A percentile compares a stretch with the other conserved stretches of the same genome.
Evolutionary conservation across 1,140 invertebrate species (phyloP).

Genomic region (Drosophila chauvacae): DNA sequence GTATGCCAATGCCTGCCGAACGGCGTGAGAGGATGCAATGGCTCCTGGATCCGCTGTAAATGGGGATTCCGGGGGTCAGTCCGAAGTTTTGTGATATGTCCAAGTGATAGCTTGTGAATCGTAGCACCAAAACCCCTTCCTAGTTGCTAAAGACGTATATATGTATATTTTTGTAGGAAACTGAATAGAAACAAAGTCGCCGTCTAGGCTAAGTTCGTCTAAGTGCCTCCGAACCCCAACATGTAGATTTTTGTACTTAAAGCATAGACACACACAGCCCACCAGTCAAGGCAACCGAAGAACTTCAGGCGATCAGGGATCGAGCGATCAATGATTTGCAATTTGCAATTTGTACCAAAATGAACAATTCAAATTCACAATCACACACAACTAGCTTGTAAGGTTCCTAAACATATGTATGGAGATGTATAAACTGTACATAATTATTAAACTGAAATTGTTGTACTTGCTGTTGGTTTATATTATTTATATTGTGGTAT

Average conservation of each 20-base stretch:
- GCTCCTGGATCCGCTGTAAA: not conserved
- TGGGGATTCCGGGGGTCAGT: not conserved
- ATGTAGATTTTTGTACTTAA: constrained; percentile 32
- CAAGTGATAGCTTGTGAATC: constrained; percentile 66
- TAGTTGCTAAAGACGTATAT: constrained; percentile 38
- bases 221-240: constrained; percentile 42
- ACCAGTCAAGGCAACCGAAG: constrained; percentile 42
- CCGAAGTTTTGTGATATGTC: constrained; percentile 58
- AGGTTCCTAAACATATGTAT: constrained; percentile 42
- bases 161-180: constrained; percentile 28
- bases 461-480: not conserved
- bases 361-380: constrained; percentile 43
- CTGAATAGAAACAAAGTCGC: constrained; percentile 45
- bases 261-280: constrained; percentile 57
- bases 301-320: constrained; percentile 43
- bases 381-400: constrained; percentile 33
- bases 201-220: constrained; percentile 61
- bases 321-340: constrained; percentile 33
- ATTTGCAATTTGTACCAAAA: constrained; percentile 52
- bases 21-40: constrained; percentile 56
- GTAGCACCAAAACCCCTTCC: constrained; percentile 57
- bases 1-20: constrained; percentile 75
- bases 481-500: not conserved
- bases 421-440: constrained; percentile 61
- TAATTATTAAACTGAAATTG: constrained; percentile 58